A percentile compares a stretch with the other conserved stretches of the same genome.
Evolutionary conservation across 2,888 invertebrate species (phyloP).

Genomic region (Eristalinus sepulchralis): DNA sequence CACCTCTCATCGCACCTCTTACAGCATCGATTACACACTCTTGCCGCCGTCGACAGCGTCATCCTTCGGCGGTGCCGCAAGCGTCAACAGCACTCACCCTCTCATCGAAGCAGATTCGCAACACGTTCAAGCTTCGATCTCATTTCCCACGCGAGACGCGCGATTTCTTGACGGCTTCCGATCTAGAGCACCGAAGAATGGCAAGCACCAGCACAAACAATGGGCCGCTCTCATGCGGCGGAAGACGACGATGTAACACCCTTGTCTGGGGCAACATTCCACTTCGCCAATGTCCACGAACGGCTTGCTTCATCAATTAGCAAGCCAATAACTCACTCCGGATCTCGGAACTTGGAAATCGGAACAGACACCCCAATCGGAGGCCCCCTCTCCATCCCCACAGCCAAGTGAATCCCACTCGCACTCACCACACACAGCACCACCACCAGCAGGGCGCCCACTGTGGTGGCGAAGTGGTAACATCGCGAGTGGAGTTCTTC

Average conservation of each 20-base stretch:
- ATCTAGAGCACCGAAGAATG: not conserved
- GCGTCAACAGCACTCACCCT: conserved; percentile 20
- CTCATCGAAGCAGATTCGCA: conserved; percentile 49
- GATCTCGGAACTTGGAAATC: conserved; percentile 46
- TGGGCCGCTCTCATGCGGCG: conserved; percentile 41
- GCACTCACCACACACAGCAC: conserved; percentile 13
- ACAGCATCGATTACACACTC: conserved; percentile 55
- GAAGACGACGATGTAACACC: conserved; percentile 42
- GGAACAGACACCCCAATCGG: conserved; percentile 49
- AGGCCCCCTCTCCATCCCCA: conserved; percentile 13
- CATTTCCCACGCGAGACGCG: conserved; percentile 43
- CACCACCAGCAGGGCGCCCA: not conserved
- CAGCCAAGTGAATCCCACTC: conserved; percentile 8
- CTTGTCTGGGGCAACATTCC: conserved; percentile 32
- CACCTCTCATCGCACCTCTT: conserved; percentile 54
- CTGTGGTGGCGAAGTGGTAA: conserved; percentile 36
- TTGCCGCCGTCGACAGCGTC: conserved; percentile 3
- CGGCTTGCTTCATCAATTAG: conserved; percentile 50
- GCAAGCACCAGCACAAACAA: conserved; percentile 38
- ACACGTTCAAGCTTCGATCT: conserved; percentile 10
- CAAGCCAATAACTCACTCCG: conserved; percentile 38
- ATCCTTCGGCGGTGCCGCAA: not conserved
- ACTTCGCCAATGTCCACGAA: conserved; percentile 14
- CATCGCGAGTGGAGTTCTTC: conserved; percentile 38
- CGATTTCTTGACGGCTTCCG: conserved; percentile 1